Conservation (phyloP, 2,888 invertebrate species). For the Cephus nigrinus region DNA sequence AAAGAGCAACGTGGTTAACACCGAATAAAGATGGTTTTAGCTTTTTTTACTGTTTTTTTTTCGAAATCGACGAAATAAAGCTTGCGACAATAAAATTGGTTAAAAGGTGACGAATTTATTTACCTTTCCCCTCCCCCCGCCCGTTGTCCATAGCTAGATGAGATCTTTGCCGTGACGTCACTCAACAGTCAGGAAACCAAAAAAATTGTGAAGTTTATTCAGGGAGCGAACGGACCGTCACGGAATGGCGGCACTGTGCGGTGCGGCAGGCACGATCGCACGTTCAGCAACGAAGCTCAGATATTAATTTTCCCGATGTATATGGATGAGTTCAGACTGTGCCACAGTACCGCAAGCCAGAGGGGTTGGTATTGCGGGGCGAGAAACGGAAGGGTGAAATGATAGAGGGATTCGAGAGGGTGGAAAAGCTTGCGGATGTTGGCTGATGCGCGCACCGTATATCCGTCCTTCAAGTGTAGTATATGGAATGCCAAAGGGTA, state of each 20-base stretch:
- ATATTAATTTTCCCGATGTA: slow-evolving; percentile 65
- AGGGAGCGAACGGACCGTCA: slow-evolving; percentile 44
- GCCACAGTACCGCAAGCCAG: neutral
- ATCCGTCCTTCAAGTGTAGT: neutral
- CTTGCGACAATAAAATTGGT: slow-evolving; percentile 30
- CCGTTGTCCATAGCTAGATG: neutral
- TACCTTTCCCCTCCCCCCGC: neutral
- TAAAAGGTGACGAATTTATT: slow-evolving; percentile 35
- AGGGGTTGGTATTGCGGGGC: slow-evolving; percentile 12
- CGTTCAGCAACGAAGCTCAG: slow-evolving; percentile 37
- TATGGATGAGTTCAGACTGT: slow-evolving; percentile 59
- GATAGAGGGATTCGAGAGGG: slow-evolving; percentile 13
- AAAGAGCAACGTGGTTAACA: neutral
- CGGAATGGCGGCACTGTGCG: slow-evolving; percentile 9
- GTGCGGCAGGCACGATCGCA: neutral
- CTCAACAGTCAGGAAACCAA: slow-evolving; percentile 13
- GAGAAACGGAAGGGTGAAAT: slow-evolving; percentile 18
- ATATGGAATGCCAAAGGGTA: slow-evolving; percentile 40
- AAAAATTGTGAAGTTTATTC: slow-evolving; percentile 53
- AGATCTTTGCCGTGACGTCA: neutral
- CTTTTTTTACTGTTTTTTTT: neutral
- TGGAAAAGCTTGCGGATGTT: slow-evolving; percentile 9
- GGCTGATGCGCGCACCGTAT: slow-evolving; percentile 18
- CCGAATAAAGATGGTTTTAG: neutral
- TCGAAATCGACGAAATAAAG: neutral